Evolutionary conservation across 2,888 invertebrate species (phyloP).

Genomic region (Protonemura montana): DNA sequence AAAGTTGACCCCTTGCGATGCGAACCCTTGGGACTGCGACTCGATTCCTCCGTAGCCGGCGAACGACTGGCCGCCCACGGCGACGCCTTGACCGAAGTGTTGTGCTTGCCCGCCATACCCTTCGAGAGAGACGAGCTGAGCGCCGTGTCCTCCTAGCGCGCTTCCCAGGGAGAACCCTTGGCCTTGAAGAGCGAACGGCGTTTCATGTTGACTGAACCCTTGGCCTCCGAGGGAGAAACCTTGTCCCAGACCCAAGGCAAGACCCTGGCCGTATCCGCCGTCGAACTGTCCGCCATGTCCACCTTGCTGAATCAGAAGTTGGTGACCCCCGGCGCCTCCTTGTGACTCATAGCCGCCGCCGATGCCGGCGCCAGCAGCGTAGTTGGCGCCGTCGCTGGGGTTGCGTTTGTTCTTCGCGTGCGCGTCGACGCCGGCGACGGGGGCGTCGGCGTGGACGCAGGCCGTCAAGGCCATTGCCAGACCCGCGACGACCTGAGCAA

Average conservation of each 20-base stretch:
- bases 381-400: slow-evolving; percentile 37
- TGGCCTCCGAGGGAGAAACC: slow-evolving; percentile 30
- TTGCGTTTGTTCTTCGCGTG: not conserved
- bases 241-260: not conserved
- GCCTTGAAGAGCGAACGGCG: not conserved
- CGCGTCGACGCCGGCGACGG: not conserved
- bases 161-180: slow-evolving; percentile 13
- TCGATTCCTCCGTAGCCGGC: slow-evolving; percentile 8
- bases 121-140: not conserved
- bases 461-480: slow-evolving; percentile 26
- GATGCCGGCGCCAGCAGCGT: slow-evolving; percentile 23
- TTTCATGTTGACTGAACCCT: slow-evolving; percentile 12
- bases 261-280: slow-evolving; percentile 26
- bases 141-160: not conserved
- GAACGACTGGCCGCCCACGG: slow-evolving; percentile 30
- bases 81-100: slow-evolving; percentile 32
- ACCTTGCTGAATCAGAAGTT: not conserved
- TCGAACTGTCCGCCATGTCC: slow-evolving; percentile 24
- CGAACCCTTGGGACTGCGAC: not conserved
- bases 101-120: slow-evolving; percentile 9
- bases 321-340: not conserved
- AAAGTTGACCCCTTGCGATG: not conserved
- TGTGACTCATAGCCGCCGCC: not conserved
- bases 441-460: slow-evolving; percentile 30
- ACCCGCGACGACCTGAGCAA: not conserved